Percentiles rank a stretch among this genome's conserved stretches.
Evolutionary conservation across 2,113 vertebrate genomes (phyloP).

Genomic region (Dicaeum eximium): DNA sequence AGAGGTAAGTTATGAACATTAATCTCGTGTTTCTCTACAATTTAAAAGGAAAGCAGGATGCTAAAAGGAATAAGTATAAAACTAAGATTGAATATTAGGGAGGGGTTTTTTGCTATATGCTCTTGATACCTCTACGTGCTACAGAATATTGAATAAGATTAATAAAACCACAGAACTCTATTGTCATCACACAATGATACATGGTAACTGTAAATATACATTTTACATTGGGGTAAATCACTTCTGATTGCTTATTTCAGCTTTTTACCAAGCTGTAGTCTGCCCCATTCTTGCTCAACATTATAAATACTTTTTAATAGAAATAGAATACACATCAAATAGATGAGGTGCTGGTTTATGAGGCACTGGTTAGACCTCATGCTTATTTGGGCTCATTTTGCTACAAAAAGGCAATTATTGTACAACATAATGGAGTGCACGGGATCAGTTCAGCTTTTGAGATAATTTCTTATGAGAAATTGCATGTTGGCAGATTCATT

Average conservation of each 20-base stretch:
- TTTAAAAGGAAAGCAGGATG: background rate
- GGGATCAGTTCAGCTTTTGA: background rate
- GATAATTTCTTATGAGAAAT: background rate
- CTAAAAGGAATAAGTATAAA: background rate
- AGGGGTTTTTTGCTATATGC: background rate
- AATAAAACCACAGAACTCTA: background rate
- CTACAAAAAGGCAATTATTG: background rate
- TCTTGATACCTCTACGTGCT: background rate
- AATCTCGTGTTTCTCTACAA: background rate
- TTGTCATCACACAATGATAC: background rate
- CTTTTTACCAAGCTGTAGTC: background rate
- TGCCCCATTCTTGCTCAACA: background rate
- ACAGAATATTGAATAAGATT: background rate
- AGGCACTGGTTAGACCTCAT: background rate
- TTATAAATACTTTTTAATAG: conserved; percentile 1
- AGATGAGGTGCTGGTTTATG: conserved; percentile 11
- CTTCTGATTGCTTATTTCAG: background rate
- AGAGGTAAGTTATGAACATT: background rate
- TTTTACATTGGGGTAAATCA: background rate
- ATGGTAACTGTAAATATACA: background rate
- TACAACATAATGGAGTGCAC: background rate
- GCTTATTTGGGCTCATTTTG: background rate
- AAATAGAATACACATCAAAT: conserved; percentile 13
- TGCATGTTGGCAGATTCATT: background rate
- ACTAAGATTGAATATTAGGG: background rate